phyloP scores from a whole-genome alignment of 1,140 invertebrate genomes.

The Camponotus floridanus region DNA sequence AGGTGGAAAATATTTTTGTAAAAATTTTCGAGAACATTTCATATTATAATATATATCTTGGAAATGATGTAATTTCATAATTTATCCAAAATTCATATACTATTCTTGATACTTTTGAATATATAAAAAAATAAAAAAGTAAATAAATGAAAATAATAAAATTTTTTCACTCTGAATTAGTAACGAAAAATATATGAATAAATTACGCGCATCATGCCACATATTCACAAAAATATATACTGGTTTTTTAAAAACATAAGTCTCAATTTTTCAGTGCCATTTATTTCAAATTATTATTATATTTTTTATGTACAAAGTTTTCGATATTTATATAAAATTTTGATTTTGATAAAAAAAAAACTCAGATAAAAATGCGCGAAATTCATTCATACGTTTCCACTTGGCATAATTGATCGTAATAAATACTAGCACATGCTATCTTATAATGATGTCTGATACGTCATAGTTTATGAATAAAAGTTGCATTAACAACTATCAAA shows the following conservation, averaged over 20 bases:
- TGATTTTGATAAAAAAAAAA: conserved; percentile 17
- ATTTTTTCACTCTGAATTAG: background rate
- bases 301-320: background rate
- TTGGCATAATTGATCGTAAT: conserved; percentile 1
- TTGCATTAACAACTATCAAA: background rate
- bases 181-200: background rate
- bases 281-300: background rate
- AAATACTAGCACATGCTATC: background rate
- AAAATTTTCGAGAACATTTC: conserved; percentile 1
- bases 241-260: background rate
- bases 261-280: background rate
- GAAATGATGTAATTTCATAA: background rate
- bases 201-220: background rate
- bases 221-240: background rate
- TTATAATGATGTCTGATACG: too few species aligned
- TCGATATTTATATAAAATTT: conserved; percentile 2
- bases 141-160: too few species aligned
- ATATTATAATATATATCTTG: background rate
- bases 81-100: too few species aligned
- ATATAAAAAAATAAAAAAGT: too few species aligned
- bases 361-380: background rate
- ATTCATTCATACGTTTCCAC: conserved; percentile 18
- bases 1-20: conserved; percentile 24
- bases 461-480: conserved; percentile 29
- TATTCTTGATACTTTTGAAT: too few species aligned